Base-by-base conservation (phyloP, 2,797 vertebrate genomes). In the Lepus oiostolus region DNA sequence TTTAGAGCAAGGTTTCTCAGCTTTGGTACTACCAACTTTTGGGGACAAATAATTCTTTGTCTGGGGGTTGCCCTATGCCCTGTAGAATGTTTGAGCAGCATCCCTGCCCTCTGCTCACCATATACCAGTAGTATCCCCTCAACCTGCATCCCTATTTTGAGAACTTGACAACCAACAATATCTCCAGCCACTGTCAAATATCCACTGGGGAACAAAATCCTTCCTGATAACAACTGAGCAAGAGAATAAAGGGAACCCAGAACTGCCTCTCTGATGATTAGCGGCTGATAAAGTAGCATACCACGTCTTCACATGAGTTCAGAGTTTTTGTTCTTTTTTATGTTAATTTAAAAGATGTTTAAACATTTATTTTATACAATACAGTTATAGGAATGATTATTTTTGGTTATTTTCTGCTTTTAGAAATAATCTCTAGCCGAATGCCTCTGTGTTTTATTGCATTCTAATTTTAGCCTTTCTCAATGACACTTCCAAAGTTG, bases 391-490 rank as follows among this genome's bases (percentile, higher is more conserved):
- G 63, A 87, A 58, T 65, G 71, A 35, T 26, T 63, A 19, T 12
- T 62, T 30, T 81, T 12, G 52, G 22, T 82, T 2, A 83, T 60
- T 47, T 58, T 94, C 54, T 68, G 60, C 68, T 70, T 30, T 47
- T 83, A 38, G n/a, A 63, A 42, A 14, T 16, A 24, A 13, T 74
- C 63, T 28, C 6, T 77, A 47, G 63, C 22, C 54, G 58, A 12
- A 60, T 21, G 7, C 22, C 58, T 22, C 35, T 52, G 6, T 35
- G 7, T 72, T 42, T 92, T n/a, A 32, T 17, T 76, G 9, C 35
- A 77, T 24, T 90, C 38, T 90, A 75, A 42, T 88, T 85, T 60
- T 58, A 38, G 14, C 38, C 12, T 93, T 82, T 77, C 12, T 84
- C 16, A 50, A 0, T 71, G 79, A 71, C 12, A 30, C 22, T 47